Evolutionary conservation across 2,113 vertebrate species (phyloP), one percentile per base, ranked within the genome.

Genomic region (Psettodes erumei): DNA sequence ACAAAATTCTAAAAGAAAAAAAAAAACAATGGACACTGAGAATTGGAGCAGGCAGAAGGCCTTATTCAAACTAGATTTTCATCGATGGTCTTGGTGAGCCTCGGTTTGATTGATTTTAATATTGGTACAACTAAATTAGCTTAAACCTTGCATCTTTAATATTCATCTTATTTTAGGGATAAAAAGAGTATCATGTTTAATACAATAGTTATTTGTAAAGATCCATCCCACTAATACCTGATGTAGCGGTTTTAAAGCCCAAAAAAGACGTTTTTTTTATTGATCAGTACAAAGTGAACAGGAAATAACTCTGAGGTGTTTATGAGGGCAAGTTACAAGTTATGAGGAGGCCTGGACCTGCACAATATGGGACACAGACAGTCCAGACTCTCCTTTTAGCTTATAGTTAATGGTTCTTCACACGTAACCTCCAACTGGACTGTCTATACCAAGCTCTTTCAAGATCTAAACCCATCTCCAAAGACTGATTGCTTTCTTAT

Each of bases 241-340:
- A 65, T 27, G 58, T 30, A 35, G 65, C 65, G 75, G 65, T 42
- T 58, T 50, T 69, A 70, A 28, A 35, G 45, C 27, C 2, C 13
- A n/a, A 67, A 72, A 72, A 51, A 79, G 11, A 79, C 68, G 45
- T 56, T 76, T 12, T 67, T 86, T 93, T 91, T 88, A 92, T 87
- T 93, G 88, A 91, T 91, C 79, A 71, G 81, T 27, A 67, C 71
- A 81, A 92, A 86, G 86, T 90, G 90, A 91, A 88, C 88, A 93
- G 91, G 94, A 94, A 94, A 89, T 90, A n/a, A 85, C 79, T 88
- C 87, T 23, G 86, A 90, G 90, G 93, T 93, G 94, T 94, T 94
- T 93, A 94, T 86, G 89, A 92, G 91, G 76, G 62, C 76, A 71
- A 82, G 83, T 79, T 75, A 85, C 75, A 87, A 71, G 79, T 93